Evolutionary conservation across 1,140 invertebrate species (phyloP).

Genomic region (Drosophila sucinea): DNA sequence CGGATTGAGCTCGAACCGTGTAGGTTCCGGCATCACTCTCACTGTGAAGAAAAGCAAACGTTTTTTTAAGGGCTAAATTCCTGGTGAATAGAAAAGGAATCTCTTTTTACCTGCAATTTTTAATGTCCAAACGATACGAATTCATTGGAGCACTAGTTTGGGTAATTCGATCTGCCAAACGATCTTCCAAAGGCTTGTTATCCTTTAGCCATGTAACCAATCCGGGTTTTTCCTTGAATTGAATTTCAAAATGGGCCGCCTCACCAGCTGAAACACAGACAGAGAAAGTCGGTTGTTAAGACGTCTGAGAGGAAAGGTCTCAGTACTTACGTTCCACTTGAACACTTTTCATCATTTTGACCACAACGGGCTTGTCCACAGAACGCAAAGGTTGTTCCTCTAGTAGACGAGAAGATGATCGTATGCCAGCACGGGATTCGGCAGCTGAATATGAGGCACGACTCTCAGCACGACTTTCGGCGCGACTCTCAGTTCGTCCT

Average conservation of each 20-base stretch:
- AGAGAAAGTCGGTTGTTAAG: too few species aligned
- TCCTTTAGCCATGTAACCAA: conserved; percentile 94
- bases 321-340: conserved; percentile 90
- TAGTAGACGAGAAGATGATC: conserved; percentile 50
- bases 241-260: conserved; percentile 92
- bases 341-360: conserved; percentile 89
- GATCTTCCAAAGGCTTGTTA: conserved; percentile 91
- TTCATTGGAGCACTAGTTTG: conserved; percentile 84
- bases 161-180: conserved; percentile 89
- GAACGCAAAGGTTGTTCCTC: conserved; percentile 63
- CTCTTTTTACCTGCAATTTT: conserved; percentile 86
- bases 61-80: background rate
- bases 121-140: conserved; percentile 89
- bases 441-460: conserved; percentile 63
- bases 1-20: conserved; percentile 94
- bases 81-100: background rate
- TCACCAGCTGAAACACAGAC: conserved; percentile 89
- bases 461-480: conserved; percentile 66
- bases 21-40: conserved; percentile 95
- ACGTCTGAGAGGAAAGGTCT: too few species aligned
- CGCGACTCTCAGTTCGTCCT: conserved; percentile 64
- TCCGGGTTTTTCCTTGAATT: conserved; percentile 86
- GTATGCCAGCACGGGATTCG: conserved; percentile 57
- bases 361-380: conserved; percentile 85
- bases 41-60: conserved; percentile 48